Percentiles rank a stretch among this genome's conserved stretches.
Evolutionary conservation across 2,113 vertebrate species (phyloP).

Genomic region (Gallinago media): DNA sequence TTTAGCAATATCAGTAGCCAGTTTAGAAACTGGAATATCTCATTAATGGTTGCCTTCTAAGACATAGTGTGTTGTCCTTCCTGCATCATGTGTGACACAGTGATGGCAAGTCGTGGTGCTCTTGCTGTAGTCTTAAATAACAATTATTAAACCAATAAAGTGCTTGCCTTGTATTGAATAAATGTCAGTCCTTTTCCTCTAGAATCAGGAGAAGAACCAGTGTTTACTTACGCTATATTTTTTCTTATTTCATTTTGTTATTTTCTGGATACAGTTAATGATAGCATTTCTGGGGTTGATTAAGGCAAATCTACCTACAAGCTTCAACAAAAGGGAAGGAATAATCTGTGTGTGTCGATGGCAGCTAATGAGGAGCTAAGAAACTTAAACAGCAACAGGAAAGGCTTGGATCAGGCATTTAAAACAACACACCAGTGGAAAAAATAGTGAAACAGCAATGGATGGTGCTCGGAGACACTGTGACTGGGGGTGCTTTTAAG

Average conservation of each 20-base stretch:
- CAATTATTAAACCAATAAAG: not conserved
- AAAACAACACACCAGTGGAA: not conserved
- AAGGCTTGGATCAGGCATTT: not conserved
- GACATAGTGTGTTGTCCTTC: not conserved
- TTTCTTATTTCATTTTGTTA: not conserved
- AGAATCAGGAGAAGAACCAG: not conserved
- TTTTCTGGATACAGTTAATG: not conserved
- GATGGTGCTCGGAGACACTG: not conserved
- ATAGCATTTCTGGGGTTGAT: not conserved
- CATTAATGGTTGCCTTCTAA: not conserved
- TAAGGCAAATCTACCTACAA: not conserved
- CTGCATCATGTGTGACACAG: not conserved
- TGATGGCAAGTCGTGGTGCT: not conserved
- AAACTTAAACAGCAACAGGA: not conserved
- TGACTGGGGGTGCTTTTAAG: not conserved
- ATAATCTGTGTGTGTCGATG: not conserved
- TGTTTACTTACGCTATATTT: not conserved
- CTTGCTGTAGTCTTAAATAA: not conserved
- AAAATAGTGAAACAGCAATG: not conserved
- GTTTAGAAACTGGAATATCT: not conserved
- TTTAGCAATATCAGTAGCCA: not conserved
- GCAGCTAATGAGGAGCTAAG: not conserved
- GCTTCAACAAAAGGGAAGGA: not conserved
- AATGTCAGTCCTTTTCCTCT: not conserved
- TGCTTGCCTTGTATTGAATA: not conserved